A percentile compares a stretch with the other conserved stretches of the same genome.
Evolutionary conservation across 2,888 invertebrate species (phyloP).

Genomic region (Prosapia bicincta): DNA sequence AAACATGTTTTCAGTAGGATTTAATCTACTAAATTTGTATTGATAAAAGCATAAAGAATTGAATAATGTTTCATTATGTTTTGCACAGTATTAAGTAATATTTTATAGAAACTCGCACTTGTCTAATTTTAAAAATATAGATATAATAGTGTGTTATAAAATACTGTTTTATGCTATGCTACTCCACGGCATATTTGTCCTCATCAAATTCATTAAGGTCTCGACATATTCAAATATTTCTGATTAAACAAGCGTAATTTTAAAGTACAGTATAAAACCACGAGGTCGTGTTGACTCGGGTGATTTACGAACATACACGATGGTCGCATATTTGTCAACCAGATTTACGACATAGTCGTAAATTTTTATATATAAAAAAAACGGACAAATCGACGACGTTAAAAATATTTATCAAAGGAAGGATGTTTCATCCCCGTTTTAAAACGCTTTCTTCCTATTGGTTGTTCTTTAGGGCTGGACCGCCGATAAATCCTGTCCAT

Average conservation of each 20-base stretch:
- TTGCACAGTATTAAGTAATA: too few species aligned
- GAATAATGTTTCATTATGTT: too few species aligned
- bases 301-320: not conserved
- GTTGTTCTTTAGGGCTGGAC: conserved; percentile 4
- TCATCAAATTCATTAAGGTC: not conserved
- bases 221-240: not conserved
- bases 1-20: too few species aligned
- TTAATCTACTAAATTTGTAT: too few species aligned
- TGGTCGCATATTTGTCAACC: not conserved
- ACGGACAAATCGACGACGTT: not conserved
- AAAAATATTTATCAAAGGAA: not conserved
- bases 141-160: too few species aligned
- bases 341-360: not conserved
- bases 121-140: too few species aligned
- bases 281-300: not conserved
- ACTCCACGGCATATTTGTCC: too few species aligned
- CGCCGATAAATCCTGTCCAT: conserved; percentile 22
- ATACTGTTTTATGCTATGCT: too few species aligned
- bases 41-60: too few species aligned
- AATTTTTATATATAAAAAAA: not conserved
- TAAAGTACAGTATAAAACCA: not conserved
- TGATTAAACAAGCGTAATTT: not conserved
- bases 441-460: not conserved
- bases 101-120: too few species aligned
- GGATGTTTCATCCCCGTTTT: not conserved